Evolutionary conservation across 2,113 vertebrate species (phyloP).

Genomic region (Amphiprion ocellaris): DNA sequence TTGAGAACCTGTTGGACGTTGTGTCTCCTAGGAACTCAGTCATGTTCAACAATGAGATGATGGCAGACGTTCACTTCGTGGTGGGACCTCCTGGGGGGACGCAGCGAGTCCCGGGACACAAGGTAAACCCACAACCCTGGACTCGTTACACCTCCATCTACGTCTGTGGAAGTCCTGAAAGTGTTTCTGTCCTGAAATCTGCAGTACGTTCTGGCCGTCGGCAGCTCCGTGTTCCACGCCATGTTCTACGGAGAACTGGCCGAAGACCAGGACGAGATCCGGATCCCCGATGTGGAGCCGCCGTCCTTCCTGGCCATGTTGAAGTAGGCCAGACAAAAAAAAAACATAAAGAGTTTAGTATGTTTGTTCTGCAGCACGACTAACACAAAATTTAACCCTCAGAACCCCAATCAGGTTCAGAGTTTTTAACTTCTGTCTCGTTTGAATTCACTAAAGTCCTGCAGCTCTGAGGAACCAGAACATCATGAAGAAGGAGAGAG

Average conservation of each 20-base stretch:
- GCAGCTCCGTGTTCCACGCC: constrained; percentile 98
- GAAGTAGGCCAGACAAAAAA: constrained; percentile 86
- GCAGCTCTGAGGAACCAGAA: too few species aligned
- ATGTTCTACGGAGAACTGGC: constrained; percentile 99
- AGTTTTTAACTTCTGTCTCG: too few species aligned
- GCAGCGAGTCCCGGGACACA: constrained; percentile 97
- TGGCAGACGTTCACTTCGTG: constrained; percentile 99
- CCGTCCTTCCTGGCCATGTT: constrained; percentile 97
- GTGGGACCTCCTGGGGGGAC: constrained; percentile 95
- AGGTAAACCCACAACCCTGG: constrained; percentile 84
- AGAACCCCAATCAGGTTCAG: too few species aligned
- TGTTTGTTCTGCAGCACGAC: too few species aligned
- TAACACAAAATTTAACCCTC: too few species aligned
- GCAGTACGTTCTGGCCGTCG: constrained; percentile 97
- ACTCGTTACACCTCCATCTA: too few species aligned
- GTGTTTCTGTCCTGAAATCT: background rate
- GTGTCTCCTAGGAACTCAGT: constrained; percentile 93
- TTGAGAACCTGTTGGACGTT: background rate
- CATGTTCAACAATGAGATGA: constrained; percentile 99
- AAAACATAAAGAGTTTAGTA: too few species aligned
- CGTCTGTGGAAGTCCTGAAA: too few species aligned
- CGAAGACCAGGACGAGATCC: constrained; percentile 98
- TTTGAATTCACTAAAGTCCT: too few species aligned
- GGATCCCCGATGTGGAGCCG: constrained; percentile 98
- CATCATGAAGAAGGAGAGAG: too few species aligned